These are phyloP conservation scores for Coranthus polyacanthus DNA, from an alignment of 2,797 vertebrate species.

Conservation along the genomic window DNA sequence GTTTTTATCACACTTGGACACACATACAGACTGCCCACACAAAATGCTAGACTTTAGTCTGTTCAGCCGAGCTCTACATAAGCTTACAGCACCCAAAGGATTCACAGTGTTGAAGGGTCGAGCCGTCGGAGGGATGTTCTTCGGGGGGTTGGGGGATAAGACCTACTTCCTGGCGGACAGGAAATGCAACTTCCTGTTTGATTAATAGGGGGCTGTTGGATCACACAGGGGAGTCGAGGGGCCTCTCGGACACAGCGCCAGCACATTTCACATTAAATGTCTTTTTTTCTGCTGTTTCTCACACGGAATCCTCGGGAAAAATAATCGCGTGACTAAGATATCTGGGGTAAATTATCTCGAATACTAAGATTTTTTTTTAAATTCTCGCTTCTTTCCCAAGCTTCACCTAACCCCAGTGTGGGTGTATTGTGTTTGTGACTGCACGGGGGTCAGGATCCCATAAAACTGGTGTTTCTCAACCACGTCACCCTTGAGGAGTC, in stretches of 20 bases:
- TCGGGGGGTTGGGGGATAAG: conserved; percentile 35
- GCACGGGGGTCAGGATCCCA: conserved; percentile 64
- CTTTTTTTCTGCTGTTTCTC: no score
- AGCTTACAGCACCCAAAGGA: conserved; percentile 69
- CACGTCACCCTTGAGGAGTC: conserved; percentile 57
- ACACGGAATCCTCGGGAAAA: conserved; percentile 2
- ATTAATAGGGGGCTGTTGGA: conserved; percentile 77
- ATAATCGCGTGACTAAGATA: conserved; percentile 5
- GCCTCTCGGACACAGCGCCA: conserved; percentile 67
- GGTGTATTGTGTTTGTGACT: conserved; percentile 49
- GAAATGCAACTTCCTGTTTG: conserved; percentile 83
- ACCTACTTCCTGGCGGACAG: conserved; percentile 76
- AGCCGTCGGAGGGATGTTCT: conserved; percentile 45
- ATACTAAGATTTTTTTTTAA: conserved; percentile 28
- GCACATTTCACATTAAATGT: conserved; percentile 59
- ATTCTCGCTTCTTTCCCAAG: conserved; percentile 37
- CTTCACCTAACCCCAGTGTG: background rate
- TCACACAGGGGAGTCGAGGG: conserved; percentile 58
- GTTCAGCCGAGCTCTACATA: conserved; percentile 53
- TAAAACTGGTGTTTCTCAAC: conserved; percentile 80
- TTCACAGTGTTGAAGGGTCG: conserved; percentile 57
- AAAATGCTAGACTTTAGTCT: conserved; percentile 46
- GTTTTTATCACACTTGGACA: conserved; percentile 71
- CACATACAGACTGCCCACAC: conserved; percentile 68
- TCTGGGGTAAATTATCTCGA: conserved; percentile 8